phyloP scores from a whole-genome alignment of 1,140 invertebrate genomes.

The Carposina sasakii region DNA sequence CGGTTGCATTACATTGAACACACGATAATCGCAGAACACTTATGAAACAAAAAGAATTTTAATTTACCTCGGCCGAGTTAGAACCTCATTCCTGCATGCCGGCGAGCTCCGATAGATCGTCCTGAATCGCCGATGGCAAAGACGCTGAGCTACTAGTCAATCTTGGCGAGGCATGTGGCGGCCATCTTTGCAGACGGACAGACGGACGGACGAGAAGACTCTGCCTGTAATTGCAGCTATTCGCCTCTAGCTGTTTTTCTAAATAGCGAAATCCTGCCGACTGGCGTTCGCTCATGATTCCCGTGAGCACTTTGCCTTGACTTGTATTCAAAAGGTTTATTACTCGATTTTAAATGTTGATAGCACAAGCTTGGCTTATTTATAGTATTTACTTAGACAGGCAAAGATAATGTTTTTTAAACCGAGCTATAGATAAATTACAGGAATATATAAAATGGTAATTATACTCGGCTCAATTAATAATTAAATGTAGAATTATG shows the following conservation, averaged over 20 bases:
- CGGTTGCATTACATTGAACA: slow-evolving; percentile 26
- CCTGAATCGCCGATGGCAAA: slow-evolving; percentile 57
- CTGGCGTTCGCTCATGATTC: too few relatives aligned
- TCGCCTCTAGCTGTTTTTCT: slow-evolving; percentile 48
- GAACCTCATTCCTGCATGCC: slow-evolving; percentile 47
- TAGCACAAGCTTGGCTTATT: too few relatives aligned
- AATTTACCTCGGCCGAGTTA: slow-evolving; percentile 57
- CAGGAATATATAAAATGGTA: too few relatives aligned
- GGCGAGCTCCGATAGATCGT: slow-evolving; percentile 42
- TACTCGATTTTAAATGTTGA: too few relatives aligned
- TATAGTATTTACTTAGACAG: too few relatives aligned
- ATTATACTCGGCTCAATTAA: too few relatives aligned
- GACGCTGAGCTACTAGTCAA: slow-evolving; percentile 64
- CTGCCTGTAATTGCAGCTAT: slow-evolving; percentile 60
- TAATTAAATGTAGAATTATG: too few relatives aligned
- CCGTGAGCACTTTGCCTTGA: too few relatives aligned
- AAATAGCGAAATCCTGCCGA: slow-evolving; percentile 36
- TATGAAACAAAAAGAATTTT: slow-evolving; percentile 62
- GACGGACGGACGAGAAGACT: slow-evolving; percentile 44
- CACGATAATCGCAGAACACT: slow-evolving; percentile 46
- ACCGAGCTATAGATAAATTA: too few relatives aligned
- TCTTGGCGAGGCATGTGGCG: slow-evolving; percentile 59
- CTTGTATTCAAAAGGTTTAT: too few relatives aligned
- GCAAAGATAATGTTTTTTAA: too few relatives aligned
- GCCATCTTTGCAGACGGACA: slow-evolving; percentile 50